These are phyloP conservation scores for Oligia latruncula DNA, from an alignment of 2,888 invertebrate genomes.

Conservation along the genomic window DNA sequence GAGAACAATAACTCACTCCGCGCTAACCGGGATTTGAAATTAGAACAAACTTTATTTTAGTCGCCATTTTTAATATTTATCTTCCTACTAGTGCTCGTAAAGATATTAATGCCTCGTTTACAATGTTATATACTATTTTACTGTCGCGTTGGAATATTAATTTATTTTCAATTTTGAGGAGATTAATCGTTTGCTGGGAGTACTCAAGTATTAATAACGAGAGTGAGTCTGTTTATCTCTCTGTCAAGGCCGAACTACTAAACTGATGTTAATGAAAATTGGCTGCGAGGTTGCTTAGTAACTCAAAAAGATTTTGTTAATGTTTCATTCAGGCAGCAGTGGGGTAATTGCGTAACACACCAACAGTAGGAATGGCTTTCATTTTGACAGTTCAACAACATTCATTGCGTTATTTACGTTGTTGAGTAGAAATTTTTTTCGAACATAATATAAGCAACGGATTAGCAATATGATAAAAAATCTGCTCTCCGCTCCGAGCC, in stretches of 20 bases:
- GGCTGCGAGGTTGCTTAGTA: neutral
- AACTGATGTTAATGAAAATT: constrained; percentile 10
- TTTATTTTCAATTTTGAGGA: constrained; percentile 19
- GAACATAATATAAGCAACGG: no score
- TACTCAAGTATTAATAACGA: constrained; percentile 30
- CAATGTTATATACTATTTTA: constrained; percentile 50
- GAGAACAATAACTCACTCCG: constrained; percentile 66
- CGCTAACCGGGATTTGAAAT: constrained; percentile 71
- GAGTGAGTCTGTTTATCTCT: constrained; percentile 24
- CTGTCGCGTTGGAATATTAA: constrained; percentile 46
- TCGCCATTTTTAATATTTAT: constrained; percentile 64
- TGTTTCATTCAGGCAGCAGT: neutral
- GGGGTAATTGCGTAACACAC: no score
- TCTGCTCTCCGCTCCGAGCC: no score
- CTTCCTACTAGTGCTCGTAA: constrained; percentile 57
- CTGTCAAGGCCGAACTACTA: constrained; percentile 46
- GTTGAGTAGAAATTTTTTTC: no score
- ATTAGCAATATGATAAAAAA: no score
- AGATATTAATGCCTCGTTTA: constrained; percentile 65
- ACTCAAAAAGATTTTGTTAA: neutral
- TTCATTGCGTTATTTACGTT: no score
- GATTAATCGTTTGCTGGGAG: constrained; percentile 41
- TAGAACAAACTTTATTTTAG: constrained; percentile 70
- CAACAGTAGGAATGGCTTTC: no score
- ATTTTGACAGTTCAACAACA: no score